phyloP scores from a whole-genome alignment of 2,113 vertebrate genomes.

The Clarias macrocephalus region DNA sequence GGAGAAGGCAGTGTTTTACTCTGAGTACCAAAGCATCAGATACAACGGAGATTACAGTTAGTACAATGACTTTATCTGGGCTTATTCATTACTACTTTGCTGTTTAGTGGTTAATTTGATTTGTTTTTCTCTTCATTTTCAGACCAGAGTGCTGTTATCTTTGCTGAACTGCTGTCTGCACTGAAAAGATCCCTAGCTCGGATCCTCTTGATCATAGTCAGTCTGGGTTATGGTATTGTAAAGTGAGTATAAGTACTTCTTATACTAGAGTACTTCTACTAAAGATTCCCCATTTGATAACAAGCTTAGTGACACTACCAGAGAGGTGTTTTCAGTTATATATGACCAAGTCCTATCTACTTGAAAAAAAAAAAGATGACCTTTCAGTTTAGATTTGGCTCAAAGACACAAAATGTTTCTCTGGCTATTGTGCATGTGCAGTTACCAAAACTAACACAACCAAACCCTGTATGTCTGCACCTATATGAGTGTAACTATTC shows the following conservation, averaged over 20 bases:
- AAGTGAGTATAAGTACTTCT: slow-evolving; percentile 71
- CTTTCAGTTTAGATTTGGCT: background rate
- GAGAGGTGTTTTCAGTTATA: background rate
- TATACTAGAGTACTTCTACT: background rate
- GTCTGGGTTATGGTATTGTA: slow-evolving; percentile 86
- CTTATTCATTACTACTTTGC: background rate
- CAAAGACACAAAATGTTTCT: background rate
- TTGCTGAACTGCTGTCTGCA: slow-evolving; percentile 82
- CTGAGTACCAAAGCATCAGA: slow-evolving; percentile 82
- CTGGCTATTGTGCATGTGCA: background rate
- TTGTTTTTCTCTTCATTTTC: slow-evolving; percentile 61
- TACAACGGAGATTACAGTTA: slow-evolving; percentile 30
- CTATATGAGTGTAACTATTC: background rate
- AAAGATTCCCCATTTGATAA: background rate
- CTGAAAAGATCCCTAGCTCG: slow-evolving; percentile 85
- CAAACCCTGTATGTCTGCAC: background rate
- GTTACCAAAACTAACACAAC: background rate
- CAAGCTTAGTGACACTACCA: background rate
- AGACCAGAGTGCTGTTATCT: slow-evolving; percentile 72
- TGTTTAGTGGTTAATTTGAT: background rate
- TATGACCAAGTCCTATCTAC: background rate
- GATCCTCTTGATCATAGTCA: slow-evolving; percentile 86
- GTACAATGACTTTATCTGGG: slow-evolving; percentile 7
- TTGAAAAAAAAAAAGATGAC: background rate
- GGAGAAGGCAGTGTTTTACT: slow-evolving; percentile 87